A percentile compares a stretch with the other conserved stretches of the same genome.
These are phyloP conservation scores for Sphaerophoria taeniata DNA, from an alignment of 2,888 invertebrate genomes.

Conservation along the genomic window DNA sequence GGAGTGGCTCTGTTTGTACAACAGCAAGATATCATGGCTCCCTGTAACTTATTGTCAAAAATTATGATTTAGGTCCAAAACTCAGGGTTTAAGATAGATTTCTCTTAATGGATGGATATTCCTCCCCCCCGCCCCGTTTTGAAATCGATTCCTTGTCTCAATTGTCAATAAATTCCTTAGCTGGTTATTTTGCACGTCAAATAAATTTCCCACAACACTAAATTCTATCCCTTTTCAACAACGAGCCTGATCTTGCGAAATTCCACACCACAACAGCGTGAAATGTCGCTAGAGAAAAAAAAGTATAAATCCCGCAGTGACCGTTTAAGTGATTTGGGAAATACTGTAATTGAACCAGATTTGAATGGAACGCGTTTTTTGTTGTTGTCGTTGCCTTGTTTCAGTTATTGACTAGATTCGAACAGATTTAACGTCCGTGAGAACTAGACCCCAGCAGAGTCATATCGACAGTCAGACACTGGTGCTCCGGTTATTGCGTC, in stretches of 20 bases:
- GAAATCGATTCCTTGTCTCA: no score
- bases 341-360: slow-evolving; percentile 68
- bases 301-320: slow-evolving; percentile 29
- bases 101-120: no score
- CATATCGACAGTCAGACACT: slow-evolving; percentile 46
- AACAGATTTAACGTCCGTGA: slow-evolving; percentile 57
- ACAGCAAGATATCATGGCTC: no score
- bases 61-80: no score
- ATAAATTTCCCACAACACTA: no score
- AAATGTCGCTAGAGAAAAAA: slow-evolving; percentile 2
- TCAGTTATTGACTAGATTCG: slow-evolving; percentile 25
- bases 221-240: no score
- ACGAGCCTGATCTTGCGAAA: no score
- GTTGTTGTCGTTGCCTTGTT: slow-evolving; percentile 13
- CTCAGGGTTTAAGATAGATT: no score
- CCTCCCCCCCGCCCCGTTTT: no score
- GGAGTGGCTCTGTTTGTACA: slow-evolving; percentile 42
- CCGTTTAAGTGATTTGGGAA: slow-evolving; percentile 69
- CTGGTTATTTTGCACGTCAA: no score
- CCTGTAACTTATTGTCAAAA: not conserved
- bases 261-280: not conserved
- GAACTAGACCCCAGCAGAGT: slow-evolving; percentile 50
- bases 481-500: slow-evolving; percentile 45
- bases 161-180: no score
- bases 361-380: slow-evolving; percentile 57